phyloP scores from a whole-genome alignment of 1,140 invertebrate species.

The Leptinotarsa defecta region DNA sequence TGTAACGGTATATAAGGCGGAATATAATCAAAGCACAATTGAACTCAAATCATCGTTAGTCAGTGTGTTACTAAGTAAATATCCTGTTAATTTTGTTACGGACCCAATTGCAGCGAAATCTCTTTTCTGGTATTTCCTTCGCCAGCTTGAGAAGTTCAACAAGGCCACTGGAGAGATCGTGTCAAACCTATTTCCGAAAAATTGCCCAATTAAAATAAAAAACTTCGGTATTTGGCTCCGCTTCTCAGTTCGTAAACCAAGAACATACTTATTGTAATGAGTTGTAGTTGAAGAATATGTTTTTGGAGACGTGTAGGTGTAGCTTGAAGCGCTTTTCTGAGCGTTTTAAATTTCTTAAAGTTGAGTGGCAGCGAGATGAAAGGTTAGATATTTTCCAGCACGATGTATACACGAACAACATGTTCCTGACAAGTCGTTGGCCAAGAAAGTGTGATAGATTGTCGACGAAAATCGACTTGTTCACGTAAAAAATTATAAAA shows the following conservation, averaged over 20 bases:
- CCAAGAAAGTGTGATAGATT: too few species aligned
- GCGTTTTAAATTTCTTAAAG: too few species aligned
- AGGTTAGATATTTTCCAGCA: too few species aligned
- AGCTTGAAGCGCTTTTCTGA: too few species aligned
- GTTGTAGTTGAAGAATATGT: slow-evolving; percentile 25
- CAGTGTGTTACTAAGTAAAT: too few species aligned
- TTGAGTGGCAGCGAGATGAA: too few species aligned
- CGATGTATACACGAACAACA: too few species aligned
- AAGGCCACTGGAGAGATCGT: slow-evolving; percentile 99
- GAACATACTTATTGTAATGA: slow-evolving; percentile 88
- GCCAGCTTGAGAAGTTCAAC: slow-evolving; percentile 98
- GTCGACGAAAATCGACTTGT: too few species aligned
- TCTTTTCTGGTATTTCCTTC: slow-evolving; percentile 99
- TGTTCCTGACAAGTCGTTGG: too few species aligned
- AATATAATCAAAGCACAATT: too few species aligned
- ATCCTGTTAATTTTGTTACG: slow-evolving; percentile 65
- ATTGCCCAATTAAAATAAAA: slow-evolving; percentile 89
- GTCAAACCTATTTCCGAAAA: slow-evolving; percentile 87
- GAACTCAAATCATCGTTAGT: too few species aligned
- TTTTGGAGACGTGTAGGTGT: not conserved
- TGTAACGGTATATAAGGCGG: accelerated
- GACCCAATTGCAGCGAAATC: slow-evolving; percentile 98
- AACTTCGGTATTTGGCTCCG: slow-evolving; percentile 98
- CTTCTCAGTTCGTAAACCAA: slow-evolving; percentile 88
- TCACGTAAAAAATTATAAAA: too few species aligned